phyloP scores from a whole-genome alignment of 37 sponge, comb jelly and placozoan genomes.

The Agelas oroides region DNA sequence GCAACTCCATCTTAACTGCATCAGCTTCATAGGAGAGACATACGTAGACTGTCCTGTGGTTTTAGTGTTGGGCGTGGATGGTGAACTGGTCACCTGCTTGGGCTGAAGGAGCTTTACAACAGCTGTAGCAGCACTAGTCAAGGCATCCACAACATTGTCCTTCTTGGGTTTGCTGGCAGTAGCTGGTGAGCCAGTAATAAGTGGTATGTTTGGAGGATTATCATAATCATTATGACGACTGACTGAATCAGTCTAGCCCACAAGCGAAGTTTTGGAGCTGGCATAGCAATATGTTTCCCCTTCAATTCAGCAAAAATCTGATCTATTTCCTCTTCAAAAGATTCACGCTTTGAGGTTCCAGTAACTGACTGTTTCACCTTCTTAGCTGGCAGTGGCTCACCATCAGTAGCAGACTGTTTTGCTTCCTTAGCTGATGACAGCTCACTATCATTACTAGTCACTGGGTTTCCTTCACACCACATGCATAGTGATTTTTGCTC shows the following conservation, averaged over 20 bases:
- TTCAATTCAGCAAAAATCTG: constrained; percentile 1
- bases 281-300: constrained; percentile 35
- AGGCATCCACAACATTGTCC: not conserved
- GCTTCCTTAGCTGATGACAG: too few species aligned
- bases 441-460: not conserved
- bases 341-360: not conserved
- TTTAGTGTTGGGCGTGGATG: too few species aligned
- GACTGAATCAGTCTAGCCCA: constrained; percentile 32
- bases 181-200: constrained; percentile 6
- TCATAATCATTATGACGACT: constrained; percentile 37
- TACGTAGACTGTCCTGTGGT: not conserved
- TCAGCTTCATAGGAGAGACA: constrained; percentile 30
- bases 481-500: not conserved
- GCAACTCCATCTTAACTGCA: constrained; percentile 17
- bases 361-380: not conserved
- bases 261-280: constrained; percentile 12
- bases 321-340: constrained; percentile 6
- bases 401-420: too few species aligned
- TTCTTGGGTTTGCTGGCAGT: constrained; percentile 10
- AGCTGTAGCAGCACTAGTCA: constrained; percentile 30
- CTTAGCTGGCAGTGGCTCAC: not conserved
- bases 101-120: not conserved
- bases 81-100: not conserved
- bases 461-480: constrained; percentile 30
- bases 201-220: constrained; percentile 39